Percentiles rank a stretch among this genome's conserved stretches.
These are phyloP conservation scores for Drosophila punjabiensis DNA, from an alignment of 1,140 invertebrate genomes.

Conservation along the genomic window DNA sequence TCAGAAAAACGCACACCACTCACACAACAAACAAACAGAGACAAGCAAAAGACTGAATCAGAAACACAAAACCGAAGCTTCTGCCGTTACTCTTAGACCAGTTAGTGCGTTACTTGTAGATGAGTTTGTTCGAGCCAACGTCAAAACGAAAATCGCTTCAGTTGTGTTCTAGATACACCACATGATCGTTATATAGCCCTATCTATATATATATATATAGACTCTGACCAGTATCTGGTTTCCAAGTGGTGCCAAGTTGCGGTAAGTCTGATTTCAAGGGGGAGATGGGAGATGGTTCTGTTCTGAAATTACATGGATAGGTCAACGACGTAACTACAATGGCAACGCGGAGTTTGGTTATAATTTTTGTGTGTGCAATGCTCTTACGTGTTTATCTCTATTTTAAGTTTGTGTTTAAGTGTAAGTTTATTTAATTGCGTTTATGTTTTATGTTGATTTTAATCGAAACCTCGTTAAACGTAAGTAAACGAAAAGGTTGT, in stretches of 20 bases:
- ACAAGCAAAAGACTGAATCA: slow-evolving; percentile 35
- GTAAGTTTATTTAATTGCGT: slow-evolving; percentile 50
- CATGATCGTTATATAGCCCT: slow-evolving; percentile 44
- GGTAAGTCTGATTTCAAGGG: slow-evolving; percentile 68
- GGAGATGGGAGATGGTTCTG: slow-evolving; percentile 41
- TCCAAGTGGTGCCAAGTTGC: slow-evolving; percentile 50
- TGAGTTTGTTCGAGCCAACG: slow-evolving; percentile 72
- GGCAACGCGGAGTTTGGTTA: slow-evolving; percentile 54
- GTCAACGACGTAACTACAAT: slow-evolving; percentile 20
- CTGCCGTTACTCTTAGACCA: slow-evolving; percentile 74
- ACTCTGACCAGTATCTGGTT: slow-evolving; percentile 36
- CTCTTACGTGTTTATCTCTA: slow-evolving; percentile 33
- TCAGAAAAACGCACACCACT: slow-evolving; percentile 8
- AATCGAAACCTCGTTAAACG: slow-evolving; percentile 57
- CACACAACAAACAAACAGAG: slow-evolving; percentile 47
- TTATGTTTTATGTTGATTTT: slow-evolving; percentile 53
- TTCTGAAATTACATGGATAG: slow-evolving; percentile 17
- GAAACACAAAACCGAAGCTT: slow-evolving; percentile 63
- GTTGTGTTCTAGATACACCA: slow-evolving; percentile 74
- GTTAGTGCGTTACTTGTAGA: slow-evolving; percentile 77
- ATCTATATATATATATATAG: slow-evolving; percentile 22
- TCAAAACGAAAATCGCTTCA: slow-evolving; percentile 62
- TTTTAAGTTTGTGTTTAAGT: slow-evolving; percentile 56
- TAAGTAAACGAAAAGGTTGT: slow-evolving; percentile 65
- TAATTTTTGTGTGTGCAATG: slow-evolving; percentile 42